Evolutionary conservation across 2,888 invertebrate genomes (phyloP).

Genomic region (Allolobophora icterica): DNA sequence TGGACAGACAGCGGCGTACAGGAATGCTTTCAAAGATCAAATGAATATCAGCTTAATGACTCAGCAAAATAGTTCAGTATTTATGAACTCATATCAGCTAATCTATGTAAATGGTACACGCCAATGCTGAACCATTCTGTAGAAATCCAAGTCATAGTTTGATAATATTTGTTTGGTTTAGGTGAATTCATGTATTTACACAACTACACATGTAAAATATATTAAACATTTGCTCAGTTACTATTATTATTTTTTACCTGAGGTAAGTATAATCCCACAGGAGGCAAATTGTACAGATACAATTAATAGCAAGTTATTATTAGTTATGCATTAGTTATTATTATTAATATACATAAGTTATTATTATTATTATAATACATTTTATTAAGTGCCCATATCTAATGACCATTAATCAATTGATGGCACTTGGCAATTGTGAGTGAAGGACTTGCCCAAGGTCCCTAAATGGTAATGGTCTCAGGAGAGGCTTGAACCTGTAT

Average conservation of each 20-base stretch:
- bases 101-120: too few species aligned
- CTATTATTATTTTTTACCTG: not conserved
- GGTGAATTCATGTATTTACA: too few species aligned
- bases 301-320: too few species aligned
- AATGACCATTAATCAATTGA: too few species aligned
- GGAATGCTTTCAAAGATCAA: conserved; percentile 97
- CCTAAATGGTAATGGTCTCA: too few species aligned
- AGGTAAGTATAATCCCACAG: too few species aligned
- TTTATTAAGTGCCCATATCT: not conserved
- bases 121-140: not conserved
- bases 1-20: conserved; percentile 97
- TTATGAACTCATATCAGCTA: too few species aligned
- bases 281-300: too few species aligned
- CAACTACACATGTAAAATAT: not conserved
- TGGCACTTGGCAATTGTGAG: too few species aligned
- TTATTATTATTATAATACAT: not conserved
- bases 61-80: conserved; percentile 50
- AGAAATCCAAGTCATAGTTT: not conserved
- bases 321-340: conserved; percentile 29
- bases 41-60: conserved; percentile 81
- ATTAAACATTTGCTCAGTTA: not conserved
- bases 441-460: too few species aligned
- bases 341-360: not conserved
- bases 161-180: not conserved
- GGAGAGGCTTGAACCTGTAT: too few species aligned